Percentiles rank a stretch among this genome's conserved stretches.
Conservation (phyloP, 1,140 invertebrate genomes). For the Hirudo medicinalis region DNA sequence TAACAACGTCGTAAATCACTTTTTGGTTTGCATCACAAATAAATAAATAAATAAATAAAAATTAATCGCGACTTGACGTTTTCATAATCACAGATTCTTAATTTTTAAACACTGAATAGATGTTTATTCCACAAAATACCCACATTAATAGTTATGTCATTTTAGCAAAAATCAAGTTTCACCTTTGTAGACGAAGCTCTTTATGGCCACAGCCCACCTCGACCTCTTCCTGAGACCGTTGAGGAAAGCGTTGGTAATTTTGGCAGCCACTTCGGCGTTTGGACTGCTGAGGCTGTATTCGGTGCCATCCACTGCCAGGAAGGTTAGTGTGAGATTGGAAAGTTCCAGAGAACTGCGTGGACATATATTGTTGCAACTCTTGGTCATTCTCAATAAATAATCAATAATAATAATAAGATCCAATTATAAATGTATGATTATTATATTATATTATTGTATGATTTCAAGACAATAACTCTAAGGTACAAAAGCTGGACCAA, state of each 20-base stretch:
- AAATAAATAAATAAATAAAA: no score
- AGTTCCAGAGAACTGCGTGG: not conserved
- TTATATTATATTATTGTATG: no score
- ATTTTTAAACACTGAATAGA: no score
- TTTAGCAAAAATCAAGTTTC: conserved; percentile 19
- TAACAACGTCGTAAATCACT: no score
- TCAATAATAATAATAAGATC: no score
- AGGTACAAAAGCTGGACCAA: not conserved
- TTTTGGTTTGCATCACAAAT: no score
- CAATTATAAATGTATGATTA: no score
- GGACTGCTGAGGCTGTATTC: conserved; percentile 26
- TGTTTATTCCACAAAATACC: no score
- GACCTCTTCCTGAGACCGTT: conserved; percentile 28
- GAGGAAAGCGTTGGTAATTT: conserved; percentile 27
- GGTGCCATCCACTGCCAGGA: conserved; percentile 28
- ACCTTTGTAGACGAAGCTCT: conserved; percentile 22
- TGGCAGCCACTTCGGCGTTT: conserved; percentile 26
- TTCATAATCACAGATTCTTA: no score
- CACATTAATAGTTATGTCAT: no score
- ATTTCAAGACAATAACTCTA: no score
- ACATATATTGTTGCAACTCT: not conserved
- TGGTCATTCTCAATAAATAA: not conserved
- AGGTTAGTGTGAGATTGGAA: conserved; percentile 15
- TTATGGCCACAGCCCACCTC: conserved; percentile 27
- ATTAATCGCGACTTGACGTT: no score